Evolutionary conservation across 2,888 invertebrate genomes (phyloP).

Genomic region (Dorcus parallelipipedus): DNA sequence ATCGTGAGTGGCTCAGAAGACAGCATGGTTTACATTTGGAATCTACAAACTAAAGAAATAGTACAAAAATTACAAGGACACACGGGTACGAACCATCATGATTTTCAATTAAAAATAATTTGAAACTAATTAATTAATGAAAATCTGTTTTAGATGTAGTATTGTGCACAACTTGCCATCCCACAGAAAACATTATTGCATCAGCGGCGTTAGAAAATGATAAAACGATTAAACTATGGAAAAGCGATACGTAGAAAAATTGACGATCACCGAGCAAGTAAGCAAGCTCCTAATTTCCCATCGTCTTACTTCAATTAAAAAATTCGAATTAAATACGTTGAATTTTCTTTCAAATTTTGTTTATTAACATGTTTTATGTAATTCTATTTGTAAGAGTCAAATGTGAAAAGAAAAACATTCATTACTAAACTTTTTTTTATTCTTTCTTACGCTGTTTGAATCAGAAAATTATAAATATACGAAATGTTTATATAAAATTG

Average conservation of each 20-base stretch:
- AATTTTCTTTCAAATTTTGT: too few relatives aligned
- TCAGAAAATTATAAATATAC: too few relatives aligned
- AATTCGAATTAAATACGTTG: too few relatives aligned
- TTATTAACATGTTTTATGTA: too few relatives aligned
- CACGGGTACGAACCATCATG: slow-evolving; percentile 64
- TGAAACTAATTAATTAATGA: background rate
- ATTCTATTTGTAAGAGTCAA: too few relatives aligned
- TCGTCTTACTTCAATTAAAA: background rate
- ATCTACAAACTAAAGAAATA: slow-evolving; percentile 98
- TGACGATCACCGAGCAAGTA: background rate
- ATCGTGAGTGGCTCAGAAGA: slow-evolving; percentile 99
- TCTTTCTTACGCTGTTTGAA: too few relatives aligned
- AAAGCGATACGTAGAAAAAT: slow-evolving; percentile 78
- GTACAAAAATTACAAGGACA: slow-evolving; percentile 97
- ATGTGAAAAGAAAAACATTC: too few relatives aligned
- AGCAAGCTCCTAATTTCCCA: background rate
- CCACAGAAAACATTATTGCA: slow-evolving; percentile 98
- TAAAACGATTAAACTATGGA: slow-evolving; percentile 98
- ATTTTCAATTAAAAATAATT: slow-evolving; percentile 6
- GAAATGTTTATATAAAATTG: too few relatives aligned
- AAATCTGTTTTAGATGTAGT: slow-evolving; percentile 67
- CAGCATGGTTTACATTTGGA: slow-evolving; percentile 98
- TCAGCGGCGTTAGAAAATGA: slow-evolving; percentile 98
- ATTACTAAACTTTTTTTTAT: too few relatives aligned
- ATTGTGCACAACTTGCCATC: slow-evolving; percentile 97